A percentile compares a stretch with the other conserved stretches of the same genome.
Evolutionary conservation across 1,140 invertebrate genomes (phyloP).

Genomic region (Trichonephila clavata): DNA sequence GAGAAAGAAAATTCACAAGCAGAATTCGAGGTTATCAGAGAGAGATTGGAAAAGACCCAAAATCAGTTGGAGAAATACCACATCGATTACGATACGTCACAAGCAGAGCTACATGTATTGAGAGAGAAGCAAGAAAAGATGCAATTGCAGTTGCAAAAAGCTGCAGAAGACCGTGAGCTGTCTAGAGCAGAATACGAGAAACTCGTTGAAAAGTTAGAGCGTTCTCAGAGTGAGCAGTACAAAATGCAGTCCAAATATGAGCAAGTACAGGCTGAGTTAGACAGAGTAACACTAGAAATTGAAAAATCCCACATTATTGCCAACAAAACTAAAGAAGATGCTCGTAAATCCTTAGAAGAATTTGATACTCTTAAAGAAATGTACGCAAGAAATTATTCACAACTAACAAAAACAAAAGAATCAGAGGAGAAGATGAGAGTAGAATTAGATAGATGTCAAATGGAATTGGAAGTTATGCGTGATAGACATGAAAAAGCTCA

Average conservation of each 20-base stretch:
- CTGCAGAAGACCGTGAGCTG: slow-evolving; percentile 92
- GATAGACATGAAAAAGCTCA: slow-evolving; percentile 94
- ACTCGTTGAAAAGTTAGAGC: slow-evolving; percentile 95
- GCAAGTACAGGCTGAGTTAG: slow-evolving; percentile 91
- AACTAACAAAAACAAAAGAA: slow-evolving; percentile 91
- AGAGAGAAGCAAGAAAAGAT: slow-evolving; percentile 95
- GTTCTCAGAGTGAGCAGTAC: slow-evolving; percentile 92
- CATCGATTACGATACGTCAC: slow-evolving; percentile 89
- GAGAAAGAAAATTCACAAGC: slow-evolving; percentile 91
- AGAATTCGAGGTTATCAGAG: slow-evolving; percentile 92
- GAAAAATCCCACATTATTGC: slow-evolving; percentile 90
- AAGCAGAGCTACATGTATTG: slow-evolving; percentile 93
- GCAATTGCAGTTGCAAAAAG: slow-evolving; percentile 89
- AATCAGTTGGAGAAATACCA: slow-evolving; percentile 83
- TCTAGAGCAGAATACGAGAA: slow-evolving; percentile 95
- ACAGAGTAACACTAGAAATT: slow-evolving; percentile 91
- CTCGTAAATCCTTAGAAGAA: slow-evolving; percentile 92
- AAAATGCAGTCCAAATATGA: slow-evolving; percentile 93
- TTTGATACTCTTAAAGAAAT: slow-evolving; percentile 90
- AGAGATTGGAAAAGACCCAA: slow-evolving; percentile 91
- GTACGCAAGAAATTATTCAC: slow-evolving; percentile 91
- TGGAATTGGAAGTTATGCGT: slow-evolving; percentile 91
- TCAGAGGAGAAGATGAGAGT: slow-evolving; percentile 95
- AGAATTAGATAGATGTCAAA: slow-evolving; percentile 89
- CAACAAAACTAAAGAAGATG: slow-evolving; percentile 91